Evolutionary conservation across 1,140 invertebrate genomes (phyloP).

Genomic region (Ooceraea biroi): DNA sequence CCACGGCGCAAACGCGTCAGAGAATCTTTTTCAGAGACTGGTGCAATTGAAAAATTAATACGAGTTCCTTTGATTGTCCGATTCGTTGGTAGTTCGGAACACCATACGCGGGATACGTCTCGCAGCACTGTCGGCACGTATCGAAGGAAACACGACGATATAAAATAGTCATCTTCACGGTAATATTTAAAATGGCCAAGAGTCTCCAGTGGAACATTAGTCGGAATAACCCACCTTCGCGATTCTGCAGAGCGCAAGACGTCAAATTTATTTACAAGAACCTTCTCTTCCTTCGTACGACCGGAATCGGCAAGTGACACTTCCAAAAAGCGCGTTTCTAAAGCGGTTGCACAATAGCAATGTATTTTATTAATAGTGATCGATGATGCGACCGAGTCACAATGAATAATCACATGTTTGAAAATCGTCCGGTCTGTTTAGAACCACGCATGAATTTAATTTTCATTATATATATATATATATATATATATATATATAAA

Average conservation of each 20-base stretch:
- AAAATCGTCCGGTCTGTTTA: background rate
- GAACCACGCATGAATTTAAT: background rate
- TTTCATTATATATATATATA: background rate
- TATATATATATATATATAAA: constrained; percentile 23
- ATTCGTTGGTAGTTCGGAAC: constrained; percentile 18
- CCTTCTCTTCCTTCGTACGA: background rate
- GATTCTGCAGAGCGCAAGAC: constrained; percentile 2
- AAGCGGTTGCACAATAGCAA: background rate
- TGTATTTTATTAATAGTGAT: constrained; percentile 4
- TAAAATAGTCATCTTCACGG: constrained; percentile 81
- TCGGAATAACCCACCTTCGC: constrained; percentile 81
- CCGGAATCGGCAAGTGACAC: background rate
- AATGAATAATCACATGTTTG: background rate
- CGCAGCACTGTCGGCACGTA: constrained; percentile 17
- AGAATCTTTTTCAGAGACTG: constrained; percentile 59
- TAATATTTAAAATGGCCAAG: constrained; percentile 83
- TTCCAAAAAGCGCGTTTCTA: background rate
- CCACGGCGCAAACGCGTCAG: background rate
- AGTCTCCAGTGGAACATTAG: constrained; percentile 82
- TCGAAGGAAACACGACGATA: constrained; percentile 71
- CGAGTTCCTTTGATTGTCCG: constrained; percentile 71
- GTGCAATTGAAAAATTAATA: constrained; percentile 67
- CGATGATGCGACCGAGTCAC: background rate
- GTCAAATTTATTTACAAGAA: constrained; percentile 58
- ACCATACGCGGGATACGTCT: constrained; percentile 53